Percentiles rank a stretch among this genome's conserved stretches.
Evolutionary conservation across 2,888 invertebrate species (phyloP).

Genomic region (Alsophila aescularia): DNA sequence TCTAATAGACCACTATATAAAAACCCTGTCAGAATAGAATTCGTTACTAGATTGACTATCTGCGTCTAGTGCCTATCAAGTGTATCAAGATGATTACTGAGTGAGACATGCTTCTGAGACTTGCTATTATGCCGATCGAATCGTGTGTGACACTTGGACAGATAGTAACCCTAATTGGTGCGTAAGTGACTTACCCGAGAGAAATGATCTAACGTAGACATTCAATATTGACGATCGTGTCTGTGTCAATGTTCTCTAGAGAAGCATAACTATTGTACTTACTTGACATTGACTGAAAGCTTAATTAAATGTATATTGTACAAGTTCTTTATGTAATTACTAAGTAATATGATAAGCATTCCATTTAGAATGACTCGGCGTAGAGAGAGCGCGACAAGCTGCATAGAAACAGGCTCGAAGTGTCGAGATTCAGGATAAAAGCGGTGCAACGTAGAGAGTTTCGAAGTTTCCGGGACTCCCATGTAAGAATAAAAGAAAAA

Average conservation of each 20-base stretch:
- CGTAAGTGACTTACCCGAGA: conserved; percentile 56
- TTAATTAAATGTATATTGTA: too few relatives aligned
- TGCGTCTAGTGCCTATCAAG: background rate
- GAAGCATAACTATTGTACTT: background rate
- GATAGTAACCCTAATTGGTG: conserved; percentile 57
- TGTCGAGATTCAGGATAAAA: too few relatives aligned
- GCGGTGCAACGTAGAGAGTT: too few relatives aligned
- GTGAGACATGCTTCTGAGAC: background rate
- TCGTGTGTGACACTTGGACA: conserved; percentile 39
- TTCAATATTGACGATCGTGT: conserved; percentile 57
- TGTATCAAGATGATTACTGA: background rate
- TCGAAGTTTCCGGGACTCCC: too few relatives aligned
- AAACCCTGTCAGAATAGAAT: too few relatives aligned
- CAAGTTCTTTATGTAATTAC: too few relatives aligned
- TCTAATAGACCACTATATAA: too few relatives aligned
- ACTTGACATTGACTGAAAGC: background rate
- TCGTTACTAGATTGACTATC: background rate
- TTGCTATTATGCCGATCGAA: conserved; percentile 15
- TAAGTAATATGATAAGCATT: too few relatives aligned
- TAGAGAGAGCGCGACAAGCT: too few relatives aligned
- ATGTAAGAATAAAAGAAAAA: too few relatives aligned
- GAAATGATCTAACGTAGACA: conserved; percentile 65
- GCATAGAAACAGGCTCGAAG: too few relatives aligned
- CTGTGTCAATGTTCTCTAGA: conserved; percentile 26
- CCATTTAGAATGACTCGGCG: too few relatives aligned